Evolutionary conservation across 2,888 invertebrate genomes (phyloP).

Genomic region (Mactromeris polynyma): DNA sequence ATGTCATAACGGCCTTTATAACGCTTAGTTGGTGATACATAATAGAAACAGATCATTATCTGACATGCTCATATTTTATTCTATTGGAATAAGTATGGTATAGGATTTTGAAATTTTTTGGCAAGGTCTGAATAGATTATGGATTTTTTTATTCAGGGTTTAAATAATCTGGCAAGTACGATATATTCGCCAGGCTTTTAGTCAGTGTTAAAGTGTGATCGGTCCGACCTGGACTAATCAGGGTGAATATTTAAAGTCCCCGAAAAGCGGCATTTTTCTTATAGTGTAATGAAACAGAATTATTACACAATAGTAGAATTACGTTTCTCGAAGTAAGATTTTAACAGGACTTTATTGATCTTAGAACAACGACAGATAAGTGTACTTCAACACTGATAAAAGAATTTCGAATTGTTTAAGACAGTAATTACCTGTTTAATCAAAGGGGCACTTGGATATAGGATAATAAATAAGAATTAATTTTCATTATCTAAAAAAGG

Average conservation of each 20-base stretch:
- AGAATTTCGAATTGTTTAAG: not conserved
- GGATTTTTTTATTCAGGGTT: slow-evolving; percentile 22
- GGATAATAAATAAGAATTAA: not conserved
- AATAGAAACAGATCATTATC: not conserved
- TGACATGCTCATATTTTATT: not conserved
- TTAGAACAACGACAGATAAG: not conserved
- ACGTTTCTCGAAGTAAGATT: not conserved
- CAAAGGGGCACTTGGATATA: not conserved
- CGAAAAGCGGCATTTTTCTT: not conserved
- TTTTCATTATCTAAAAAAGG: too few species aligned
- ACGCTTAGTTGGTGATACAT: not conserved
- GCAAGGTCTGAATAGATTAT: slow-evolving; percentile 40
- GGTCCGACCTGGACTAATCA: not conserved
- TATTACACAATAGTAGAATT: not conserved
- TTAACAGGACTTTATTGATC: not conserved
- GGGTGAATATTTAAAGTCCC: not conserved
- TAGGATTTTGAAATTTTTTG: slow-evolving; percentile 34
- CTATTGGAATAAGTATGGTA: slow-evolving; percentile 29
- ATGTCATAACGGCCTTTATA: not conserved
- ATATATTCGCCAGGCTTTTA: not conserved
- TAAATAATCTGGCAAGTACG: not conserved
- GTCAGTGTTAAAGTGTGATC: not conserved
- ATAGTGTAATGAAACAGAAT: not conserved
- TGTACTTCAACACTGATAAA: not conserved
- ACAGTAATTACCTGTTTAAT: not conserved